Conservation (phyloP, 2,797 vertebrate genomes). For the Labeo calbasu region DNA sequence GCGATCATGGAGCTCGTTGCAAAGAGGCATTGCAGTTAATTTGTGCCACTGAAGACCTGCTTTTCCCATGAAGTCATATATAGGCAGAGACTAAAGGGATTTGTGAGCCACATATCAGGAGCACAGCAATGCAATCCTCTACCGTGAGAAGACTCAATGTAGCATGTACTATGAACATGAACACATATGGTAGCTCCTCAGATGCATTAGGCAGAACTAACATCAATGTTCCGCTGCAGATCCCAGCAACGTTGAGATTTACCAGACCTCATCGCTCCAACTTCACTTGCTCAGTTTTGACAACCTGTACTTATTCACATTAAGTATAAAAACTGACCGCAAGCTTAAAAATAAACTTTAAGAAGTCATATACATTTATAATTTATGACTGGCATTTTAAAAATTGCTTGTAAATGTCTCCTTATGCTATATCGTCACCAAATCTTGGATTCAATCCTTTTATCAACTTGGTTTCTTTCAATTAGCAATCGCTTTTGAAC, state of each 20-base stretch:
- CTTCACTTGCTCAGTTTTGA: neutral
- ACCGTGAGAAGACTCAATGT: constrained; percentile 23
- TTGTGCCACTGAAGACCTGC: constrained; percentile 16
- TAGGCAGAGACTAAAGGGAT: constrained; percentile 30
- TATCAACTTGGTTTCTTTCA: neutral
- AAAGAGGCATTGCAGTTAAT: neutral
- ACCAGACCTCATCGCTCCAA: constrained; percentile 5
- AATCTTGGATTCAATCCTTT: neutral
- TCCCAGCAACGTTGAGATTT: neutral
- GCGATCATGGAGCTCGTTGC: neutral
- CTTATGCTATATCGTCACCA: neutral
- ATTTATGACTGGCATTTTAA: neutral
- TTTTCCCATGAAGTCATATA: constrained; percentile 44
- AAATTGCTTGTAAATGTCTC: neutral
- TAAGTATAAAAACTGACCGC: neutral
- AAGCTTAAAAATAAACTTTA: neutral
- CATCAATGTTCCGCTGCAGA: constrained; percentile 28
- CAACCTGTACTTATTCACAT: neutral
- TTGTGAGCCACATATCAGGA: constrained; percentile 28
- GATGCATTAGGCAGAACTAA: constrained; percentile 36
- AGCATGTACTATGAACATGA: constrained; percentile 17
- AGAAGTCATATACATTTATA: too few relatives aligned
- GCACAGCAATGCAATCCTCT: neutral
- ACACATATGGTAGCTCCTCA: constrained; percentile 15
- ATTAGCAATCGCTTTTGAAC: neutral